Percentiles rank a stretch among this genome's conserved stretches.
These are phyloP conservation scores for Pseudococcus longispinus DNA, from an alignment of 2,888 invertebrate genomes.

Conservation along the genomic window DNA sequence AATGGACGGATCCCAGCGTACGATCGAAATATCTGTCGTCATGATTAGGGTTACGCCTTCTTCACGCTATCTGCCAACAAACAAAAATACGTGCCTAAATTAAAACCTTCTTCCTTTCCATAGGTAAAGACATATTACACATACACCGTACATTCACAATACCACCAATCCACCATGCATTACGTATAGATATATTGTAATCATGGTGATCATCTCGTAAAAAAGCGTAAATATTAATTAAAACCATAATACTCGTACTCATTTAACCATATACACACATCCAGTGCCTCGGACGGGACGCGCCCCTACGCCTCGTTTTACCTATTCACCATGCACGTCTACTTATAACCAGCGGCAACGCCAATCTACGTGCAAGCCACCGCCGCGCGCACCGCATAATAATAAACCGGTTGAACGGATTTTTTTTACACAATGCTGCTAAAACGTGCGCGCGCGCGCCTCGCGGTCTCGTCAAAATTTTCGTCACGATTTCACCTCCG, in stretches of 20 bases:
- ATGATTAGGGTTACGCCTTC: conserved; percentile 64
- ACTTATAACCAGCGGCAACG: neutral
- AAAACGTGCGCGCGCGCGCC: conserved; percentile 34
- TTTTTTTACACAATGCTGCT: neutral
- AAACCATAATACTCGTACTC: conserved; percentile 1
- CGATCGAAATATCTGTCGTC: conserved; percentile 97
- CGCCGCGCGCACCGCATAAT: neutral
- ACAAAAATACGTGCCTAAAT: neutral
- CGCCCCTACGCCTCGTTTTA: neutral
- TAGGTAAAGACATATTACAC: neutral
- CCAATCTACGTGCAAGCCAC: neutral
- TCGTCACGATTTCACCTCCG: conserved; percentile 17
- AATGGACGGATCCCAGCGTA: conserved; percentile 91
- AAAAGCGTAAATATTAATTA: conserved; percentile 8
- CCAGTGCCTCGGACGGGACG: neutral
- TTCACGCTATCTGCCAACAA: conserved; percentile 43
- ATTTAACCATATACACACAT: neutral
- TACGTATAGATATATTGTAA: neutral
- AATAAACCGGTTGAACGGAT: neutral
- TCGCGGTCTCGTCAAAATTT: conserved; percentile 34
- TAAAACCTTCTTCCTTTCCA: neutral
- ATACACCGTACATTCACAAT: neutral
- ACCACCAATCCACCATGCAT: neutral
- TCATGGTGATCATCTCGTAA: conserved; percentile 10
- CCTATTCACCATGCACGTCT: neutral